Base-by-base conservation (phyloP, 2,797 vertebrate genomes). In the Mionectes olivaceus region DNA sequence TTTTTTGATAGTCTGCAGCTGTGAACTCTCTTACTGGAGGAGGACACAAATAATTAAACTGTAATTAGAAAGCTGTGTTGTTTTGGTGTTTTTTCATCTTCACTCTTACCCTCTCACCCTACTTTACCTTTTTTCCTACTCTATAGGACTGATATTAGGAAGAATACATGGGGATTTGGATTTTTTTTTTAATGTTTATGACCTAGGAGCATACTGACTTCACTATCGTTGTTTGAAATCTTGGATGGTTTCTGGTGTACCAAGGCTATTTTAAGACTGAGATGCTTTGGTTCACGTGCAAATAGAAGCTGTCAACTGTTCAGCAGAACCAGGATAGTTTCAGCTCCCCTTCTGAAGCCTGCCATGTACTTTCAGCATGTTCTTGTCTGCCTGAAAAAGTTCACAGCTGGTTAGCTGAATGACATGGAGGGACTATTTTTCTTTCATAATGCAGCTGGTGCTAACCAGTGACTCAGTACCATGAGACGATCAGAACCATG, bases 351-450 rank as follows among this genome's bases (percentile, higher is more conserved):
- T 75, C 41, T 74, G 63, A 84, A 74, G 49, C 75, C 22, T 94
- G 39, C 91, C 59, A n/a, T 88, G 12, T 35, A 81, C 11, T 82
- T 90, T 63, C 50, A 78, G 43, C 14, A 69, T 79, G 67, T 88
- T 91, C 27, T 88, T 93, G 46, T 83, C 74, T 91, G 65, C 41
- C 35, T 83, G 61, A 88, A 83, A 74, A 68, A 79, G 33, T 89
- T 93, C 59, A 68, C 39, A 56, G 71, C 52, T 91, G 78, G 55
- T 70, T 87, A 79, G 84, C 4, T 84, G 86, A 81, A 82, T 82
- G 77, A 74, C 13, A 17, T 14, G 63, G 50, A 91, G 61, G 13
- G 16, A 25, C 37, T 83, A 83, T 47, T 78, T 23, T n/a, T 65
- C 85, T 77, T 83, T 68, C 1, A 0, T 75, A 39, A 19, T 53